Evolutionary conservation across 2,888 invertebrate genomes (phyloP).

Genomic region (Stratiomys singularior): DNA sequence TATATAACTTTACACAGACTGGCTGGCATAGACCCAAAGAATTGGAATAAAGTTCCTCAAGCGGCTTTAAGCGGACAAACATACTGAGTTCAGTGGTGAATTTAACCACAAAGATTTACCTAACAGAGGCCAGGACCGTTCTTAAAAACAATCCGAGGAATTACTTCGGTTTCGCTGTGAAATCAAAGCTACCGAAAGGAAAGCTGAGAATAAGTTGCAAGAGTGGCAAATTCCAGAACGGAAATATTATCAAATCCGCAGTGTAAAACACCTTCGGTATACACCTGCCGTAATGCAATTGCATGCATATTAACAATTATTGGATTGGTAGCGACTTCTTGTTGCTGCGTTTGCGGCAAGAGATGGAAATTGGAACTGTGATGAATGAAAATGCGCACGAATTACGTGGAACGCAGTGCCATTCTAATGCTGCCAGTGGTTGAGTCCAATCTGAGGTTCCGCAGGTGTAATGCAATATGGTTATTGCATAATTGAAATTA

Average conservation of each 20-base stretch:
- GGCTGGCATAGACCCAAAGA: not conserved
- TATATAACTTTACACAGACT: not conserved
- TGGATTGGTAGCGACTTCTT: not conserved
- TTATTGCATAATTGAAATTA: constrained; percentile 46
- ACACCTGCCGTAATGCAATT: not conserved
- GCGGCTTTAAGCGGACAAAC: not conserved
- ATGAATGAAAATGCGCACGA: constrained; percentile 30
- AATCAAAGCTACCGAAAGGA: too few relatives aligned
- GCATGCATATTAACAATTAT: not conserved
- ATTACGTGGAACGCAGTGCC: not conserved
- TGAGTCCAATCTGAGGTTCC: constrained; percentile 6
- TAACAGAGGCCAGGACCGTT: not conserved
- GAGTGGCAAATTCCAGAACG: too few relatives aligned
- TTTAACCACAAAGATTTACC: not conserved
- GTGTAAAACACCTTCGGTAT: not conserved
- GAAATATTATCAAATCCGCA: not conserved
- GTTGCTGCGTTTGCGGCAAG: not conserved
- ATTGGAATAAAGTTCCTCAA: not conserved
- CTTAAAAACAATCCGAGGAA: too few relatives aligned
- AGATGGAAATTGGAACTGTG: constrained; percentile 25
- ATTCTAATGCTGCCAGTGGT: not conserved
- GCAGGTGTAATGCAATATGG: constrained; percentile 26
- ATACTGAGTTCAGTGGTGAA: not conserved
- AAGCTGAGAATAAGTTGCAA: too few relatives aligned
- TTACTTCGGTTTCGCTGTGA: too few relatives aligned